These are phyloP conservation scores for Bhutanitis thaidina DNA, from an alignment of 2,888 invertebrate species.

Conservation along the genomic window DNA sequence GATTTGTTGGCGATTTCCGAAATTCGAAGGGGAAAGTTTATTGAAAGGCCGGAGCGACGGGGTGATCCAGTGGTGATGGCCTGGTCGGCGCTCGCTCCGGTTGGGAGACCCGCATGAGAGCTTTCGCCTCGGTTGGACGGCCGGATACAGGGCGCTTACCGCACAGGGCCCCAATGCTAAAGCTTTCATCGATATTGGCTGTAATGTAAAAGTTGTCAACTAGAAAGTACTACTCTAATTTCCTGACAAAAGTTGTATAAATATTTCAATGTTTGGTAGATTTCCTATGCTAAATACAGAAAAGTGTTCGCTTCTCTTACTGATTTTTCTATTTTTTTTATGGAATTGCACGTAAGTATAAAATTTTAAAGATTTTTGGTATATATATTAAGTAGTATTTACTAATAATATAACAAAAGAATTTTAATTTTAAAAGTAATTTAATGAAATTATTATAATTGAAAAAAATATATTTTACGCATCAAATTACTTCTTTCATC, in stretches of 20 bases:
- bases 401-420: too few relatives aligned
- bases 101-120: slow-evolving; percentile 54
- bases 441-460: too few relatives aligned
- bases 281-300: too few relatives aligned
- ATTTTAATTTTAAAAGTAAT: too few relatives aligned
- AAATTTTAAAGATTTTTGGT: too few relatives aligned
- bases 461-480: too few relatives aligned
- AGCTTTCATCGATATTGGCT: slow-evolving; percentile 58
- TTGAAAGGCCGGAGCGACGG: slow-evolving; percentile 51
- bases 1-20: slow-evolving; percentile 62
- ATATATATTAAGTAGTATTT: too few relatives aligned
- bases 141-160: slow-evolving; percentile 44
- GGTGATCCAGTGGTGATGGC: slow-evolving; percentile 43
- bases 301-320: too few relatives aligned
- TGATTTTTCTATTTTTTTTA: too few relatives aligned
- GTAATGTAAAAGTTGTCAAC: slow-evolving; percentile 59
- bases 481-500: too few relatives aligned
- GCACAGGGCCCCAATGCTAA: slow-evolving; percentile 42
- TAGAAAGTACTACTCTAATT: slow-evolving; percentile 58
- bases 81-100: slow-evolving; percentile 44
- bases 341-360: too few relatives aligned
- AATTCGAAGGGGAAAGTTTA: slow-evolving; percentile 67
- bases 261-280: not conserved
- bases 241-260: slow-evolving; percentile 47
- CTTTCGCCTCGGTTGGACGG: slow-evolving; percentile 51